Percentiles rank a stretch among this genome's conserved stretches.
These are phyloP conservation scores for Albula goreensis DNA, from an alignment of 2,113 vertebrate genomes.

Conservation along the genomic window DNA sequence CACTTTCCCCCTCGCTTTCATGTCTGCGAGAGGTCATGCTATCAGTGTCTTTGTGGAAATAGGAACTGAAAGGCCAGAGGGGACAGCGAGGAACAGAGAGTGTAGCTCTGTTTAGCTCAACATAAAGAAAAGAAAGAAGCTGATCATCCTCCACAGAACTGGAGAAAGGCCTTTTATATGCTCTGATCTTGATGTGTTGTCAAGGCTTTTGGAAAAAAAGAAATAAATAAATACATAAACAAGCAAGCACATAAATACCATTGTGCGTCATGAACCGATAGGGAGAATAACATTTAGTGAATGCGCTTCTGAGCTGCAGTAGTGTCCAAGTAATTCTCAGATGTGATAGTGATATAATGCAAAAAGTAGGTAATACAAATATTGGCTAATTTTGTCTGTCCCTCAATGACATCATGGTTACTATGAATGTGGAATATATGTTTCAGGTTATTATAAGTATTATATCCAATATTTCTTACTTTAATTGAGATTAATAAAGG, in stretches of 20 bases:
- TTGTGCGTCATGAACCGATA: neutral
- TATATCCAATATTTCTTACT: neutral
- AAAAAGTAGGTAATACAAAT: neutral
- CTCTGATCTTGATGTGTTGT: constrained; percentile 52
- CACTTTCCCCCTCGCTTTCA: constrained; percentile 36
- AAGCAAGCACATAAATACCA: neutral
- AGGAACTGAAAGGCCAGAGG: constrained; percentile 46
- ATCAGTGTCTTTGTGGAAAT: constrained; percentile 50
- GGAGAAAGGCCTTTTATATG: constrained; percentile 41
- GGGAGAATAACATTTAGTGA: neutral
- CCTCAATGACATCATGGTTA: neutral
- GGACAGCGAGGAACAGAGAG: constrained; percentile 28
- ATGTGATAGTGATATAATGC: neutral
- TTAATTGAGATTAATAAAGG: neutral
- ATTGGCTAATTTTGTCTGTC: neutral
- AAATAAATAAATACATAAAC: neutral
- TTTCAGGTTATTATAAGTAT: neutral
- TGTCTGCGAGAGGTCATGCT: constrained; percentile 50
- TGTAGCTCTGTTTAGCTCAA: neutral
- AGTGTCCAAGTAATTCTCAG: neutral
- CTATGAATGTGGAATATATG: neutral
- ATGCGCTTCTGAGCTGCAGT: neutral
- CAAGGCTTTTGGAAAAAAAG: constrained; percentile 36
- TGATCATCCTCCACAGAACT: constrained; percentile 45
- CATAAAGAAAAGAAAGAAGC: constrained; percentile 25